phyloP scores from a whole-genome alignment of 2,888 invertebrate species.

The Diplolepis rosae region DNA sequence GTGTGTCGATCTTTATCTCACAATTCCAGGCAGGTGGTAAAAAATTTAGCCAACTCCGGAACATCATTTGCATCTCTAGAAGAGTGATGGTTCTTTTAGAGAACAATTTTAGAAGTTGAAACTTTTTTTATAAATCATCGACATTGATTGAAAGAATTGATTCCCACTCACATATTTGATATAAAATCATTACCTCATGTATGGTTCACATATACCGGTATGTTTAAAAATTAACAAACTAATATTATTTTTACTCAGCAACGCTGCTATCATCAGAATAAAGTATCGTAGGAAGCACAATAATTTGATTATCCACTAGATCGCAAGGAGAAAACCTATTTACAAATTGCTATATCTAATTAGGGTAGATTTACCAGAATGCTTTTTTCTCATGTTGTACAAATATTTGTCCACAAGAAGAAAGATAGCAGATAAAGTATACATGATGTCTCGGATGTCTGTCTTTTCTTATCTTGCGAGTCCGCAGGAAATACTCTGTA shows the following conservation, averaged over 20 bases:
- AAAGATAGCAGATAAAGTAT: background rate
- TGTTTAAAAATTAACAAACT: too few species aligned
- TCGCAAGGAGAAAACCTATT: too few species aligned
- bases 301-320: too few species aligned
- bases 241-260: too few species aligned
- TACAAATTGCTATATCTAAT: too few species aligned
- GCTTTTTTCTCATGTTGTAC: too few species aligned
- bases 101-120: background rate
- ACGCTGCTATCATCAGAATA: too few species aligned
- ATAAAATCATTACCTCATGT: too few species aligned
- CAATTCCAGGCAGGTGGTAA: conserved; percentile 7
- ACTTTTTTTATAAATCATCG: background rate
- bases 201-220: too few species aligned
- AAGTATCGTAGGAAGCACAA: too few species aligned
- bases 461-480: background rate
- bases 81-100: background rate
- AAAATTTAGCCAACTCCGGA: conserved; percentile 10
- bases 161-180: too few species aligned
- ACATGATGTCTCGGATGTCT: background rate
- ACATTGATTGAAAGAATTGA: background rate
- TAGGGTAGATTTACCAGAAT: too few species aligned
- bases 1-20: conserved; percentile 15
- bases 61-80: conserved; percentile 9
- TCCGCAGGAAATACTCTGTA: background rate
- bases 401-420: background rate